phyloP scores from a whole-genome alignment of 2,797 vertebrate species.

The Muscicapa striata region DNA sequence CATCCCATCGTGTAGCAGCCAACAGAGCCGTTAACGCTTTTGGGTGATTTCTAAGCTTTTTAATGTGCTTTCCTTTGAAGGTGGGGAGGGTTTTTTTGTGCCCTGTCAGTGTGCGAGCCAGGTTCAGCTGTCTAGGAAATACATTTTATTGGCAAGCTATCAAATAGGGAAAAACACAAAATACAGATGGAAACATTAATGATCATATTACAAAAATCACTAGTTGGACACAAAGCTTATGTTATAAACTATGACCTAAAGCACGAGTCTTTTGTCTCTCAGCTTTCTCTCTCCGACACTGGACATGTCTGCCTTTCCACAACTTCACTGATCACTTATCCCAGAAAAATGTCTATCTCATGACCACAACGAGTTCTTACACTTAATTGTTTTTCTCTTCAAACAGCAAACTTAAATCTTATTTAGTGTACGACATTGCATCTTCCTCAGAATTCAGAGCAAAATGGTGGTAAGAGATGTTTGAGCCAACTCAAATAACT shows the following conservation, averaged over 20 bases:
- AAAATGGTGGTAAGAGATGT: background rate
- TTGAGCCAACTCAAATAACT: background rate
- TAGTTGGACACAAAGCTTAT: constrained; percentile 17
- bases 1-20: constrained; percentile 64
- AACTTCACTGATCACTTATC: background rate
- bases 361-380: background rate
- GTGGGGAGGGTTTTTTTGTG: constrained; percentile 13
- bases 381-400: background rate
- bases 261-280: background rate
- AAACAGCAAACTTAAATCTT: background rate
- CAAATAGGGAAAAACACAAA: constrained; percentile 10
- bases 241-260: background rate
- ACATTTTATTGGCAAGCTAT: constrained; percentile 46
- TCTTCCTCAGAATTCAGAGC: background rate
- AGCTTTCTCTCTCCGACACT: background rate
- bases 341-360: background rate
- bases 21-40: constrained; percentile 68
- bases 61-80: constrained; percentile 53
- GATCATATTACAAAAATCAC: constrained; percentile 6
- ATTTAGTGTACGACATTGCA: background rate
- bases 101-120: constrained; percentile 49
- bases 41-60: constrained; percentile 66
- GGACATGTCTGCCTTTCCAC: background rate
- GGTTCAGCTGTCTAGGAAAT: constrained; percentile 34
- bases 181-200: constrained; percentile 37